Evolutionary conservation across 2,113 vertebrate species (phyloP).

Genomic region (Meles meles): DNA sequence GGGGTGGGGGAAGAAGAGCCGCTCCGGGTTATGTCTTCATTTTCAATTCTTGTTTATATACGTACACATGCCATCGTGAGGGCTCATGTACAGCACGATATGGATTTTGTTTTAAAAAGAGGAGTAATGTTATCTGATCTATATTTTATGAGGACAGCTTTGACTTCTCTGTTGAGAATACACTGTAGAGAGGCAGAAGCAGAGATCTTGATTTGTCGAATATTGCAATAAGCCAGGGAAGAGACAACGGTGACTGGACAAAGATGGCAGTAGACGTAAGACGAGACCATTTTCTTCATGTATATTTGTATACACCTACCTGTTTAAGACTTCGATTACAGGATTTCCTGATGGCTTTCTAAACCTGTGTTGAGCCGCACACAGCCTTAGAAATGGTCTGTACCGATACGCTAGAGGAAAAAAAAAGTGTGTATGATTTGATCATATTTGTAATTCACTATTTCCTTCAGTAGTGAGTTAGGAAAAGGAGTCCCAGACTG

Average conservation of each 20-base stretch:
- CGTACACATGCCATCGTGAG: not conserved
- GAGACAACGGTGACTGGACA: not conserved
- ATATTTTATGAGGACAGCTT: not conserved
- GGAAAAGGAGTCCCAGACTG: not conserved
- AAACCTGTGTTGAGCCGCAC: not conserved
- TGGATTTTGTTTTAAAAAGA: not conserved
- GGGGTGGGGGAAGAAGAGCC: no score
- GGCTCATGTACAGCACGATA: not conserved
- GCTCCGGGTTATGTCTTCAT: not conserved
- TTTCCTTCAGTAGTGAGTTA: not conserved
- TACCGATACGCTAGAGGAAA: accelerated
- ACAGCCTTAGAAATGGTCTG: not conserved
- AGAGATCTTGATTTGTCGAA: not conserved
- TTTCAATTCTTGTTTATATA: not conserved
- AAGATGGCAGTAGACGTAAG: not conserved
- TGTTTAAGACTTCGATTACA: not conserved
- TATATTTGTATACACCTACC: no score
- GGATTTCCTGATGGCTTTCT: not conserved
- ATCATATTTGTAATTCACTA: not conserved
- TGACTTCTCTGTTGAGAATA: not conserved
- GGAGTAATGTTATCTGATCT: not conserved
- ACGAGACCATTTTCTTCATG: not conserved
- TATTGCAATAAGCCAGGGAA: not conserved
- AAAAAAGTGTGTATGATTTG: not conserved
- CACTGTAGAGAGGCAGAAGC: not conserved